Base-by-base conservation (phyloP, 2,113 vertebrate genomes). In the Ptyas mucosa region DNA sequence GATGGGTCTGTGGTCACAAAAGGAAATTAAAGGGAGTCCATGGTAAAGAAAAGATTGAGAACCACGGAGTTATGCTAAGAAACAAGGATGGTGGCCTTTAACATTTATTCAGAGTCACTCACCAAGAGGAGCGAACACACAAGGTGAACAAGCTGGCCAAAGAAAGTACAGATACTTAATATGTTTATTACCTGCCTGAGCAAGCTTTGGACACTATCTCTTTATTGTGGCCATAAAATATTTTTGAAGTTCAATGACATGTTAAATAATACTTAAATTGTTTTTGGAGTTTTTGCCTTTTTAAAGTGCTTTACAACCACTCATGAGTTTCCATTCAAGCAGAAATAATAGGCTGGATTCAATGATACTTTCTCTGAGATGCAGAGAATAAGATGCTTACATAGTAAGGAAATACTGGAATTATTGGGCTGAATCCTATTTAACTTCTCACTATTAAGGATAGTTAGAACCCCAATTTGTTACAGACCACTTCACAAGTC, bases 221-320 rank as follows among this genome's bases (percentile, higher is more conserved):
- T 92, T 96, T 95, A 94, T 93, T 92, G 54, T 91, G 89, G 75
- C 93, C 94, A 94, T 95, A 95, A 97, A 95, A 75, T 95, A 93
- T 95, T 96, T 81, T 89, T 96, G 95, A 89, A 87, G 93, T 95
- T 95, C 94, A 97, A 92, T 0, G 0, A 64, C 94, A 86, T 29
- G 55, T 93, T 85, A 94, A 95, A 95, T 95, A 95, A 94, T 91
- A 58, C 24, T 52, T 20, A 91, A 49, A 43, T 93, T 95, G 91
- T 94, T 96, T 96, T 92, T 69, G 87, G 96, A 95, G 90, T 90
- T 58, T 61, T 94, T 91, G 81, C 93, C 54, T 87, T 93, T 93
- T 95, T 93, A 61, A 92, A 94, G 91, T 94, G n/a, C 92, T 92
- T 91, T 93, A 23, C 57, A 91, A 92, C 90, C 58, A 93, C 52